Conservation (phyloP, 2,113 vertebrate species). For the Erythrocebus patas region DNA sequence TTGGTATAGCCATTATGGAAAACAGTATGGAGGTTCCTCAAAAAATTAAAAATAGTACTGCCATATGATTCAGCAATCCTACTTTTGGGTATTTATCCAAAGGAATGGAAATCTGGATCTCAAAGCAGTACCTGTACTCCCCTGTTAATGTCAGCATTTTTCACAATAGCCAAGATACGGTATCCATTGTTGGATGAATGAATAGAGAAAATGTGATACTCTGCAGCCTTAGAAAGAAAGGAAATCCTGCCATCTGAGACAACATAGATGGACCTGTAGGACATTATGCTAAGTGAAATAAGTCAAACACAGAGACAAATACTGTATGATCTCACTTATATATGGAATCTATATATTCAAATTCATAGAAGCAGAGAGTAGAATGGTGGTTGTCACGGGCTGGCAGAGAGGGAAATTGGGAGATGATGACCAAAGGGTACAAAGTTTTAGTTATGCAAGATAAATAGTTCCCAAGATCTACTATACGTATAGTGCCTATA, state of each 20-base stretch:
- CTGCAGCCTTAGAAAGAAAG: not conserved
- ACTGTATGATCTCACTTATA: not conserved
- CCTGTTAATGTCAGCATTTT: not conserved
- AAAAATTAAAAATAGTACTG: not conserved
- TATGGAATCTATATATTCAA: not conserved
- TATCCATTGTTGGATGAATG: not conserved
- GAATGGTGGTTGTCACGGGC: not conserved
- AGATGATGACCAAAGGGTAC: not conserved
- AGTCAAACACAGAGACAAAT: not conserved
- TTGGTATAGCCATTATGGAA: not conserved
- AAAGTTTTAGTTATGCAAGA: not conserved
- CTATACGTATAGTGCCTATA: not conserved
- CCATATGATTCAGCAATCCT: not conserved
- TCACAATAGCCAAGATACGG: not conserved
- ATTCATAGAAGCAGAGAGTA: not conserved
- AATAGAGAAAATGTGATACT: not conserved
- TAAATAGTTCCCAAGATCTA: not conserved
- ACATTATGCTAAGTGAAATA: not conserved
- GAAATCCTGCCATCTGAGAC: not conserved
- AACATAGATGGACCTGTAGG: not conserved
- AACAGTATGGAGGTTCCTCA: not conserved
- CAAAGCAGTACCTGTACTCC: not conserved
- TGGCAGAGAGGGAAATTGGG: not conserved
- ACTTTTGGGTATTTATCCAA: not conserved
- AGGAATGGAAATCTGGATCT: not conserved